Base-by-base conservation (phyloP, 1,140 invertebrate genomes). In the Aphelinus atriplicis region DNA sequence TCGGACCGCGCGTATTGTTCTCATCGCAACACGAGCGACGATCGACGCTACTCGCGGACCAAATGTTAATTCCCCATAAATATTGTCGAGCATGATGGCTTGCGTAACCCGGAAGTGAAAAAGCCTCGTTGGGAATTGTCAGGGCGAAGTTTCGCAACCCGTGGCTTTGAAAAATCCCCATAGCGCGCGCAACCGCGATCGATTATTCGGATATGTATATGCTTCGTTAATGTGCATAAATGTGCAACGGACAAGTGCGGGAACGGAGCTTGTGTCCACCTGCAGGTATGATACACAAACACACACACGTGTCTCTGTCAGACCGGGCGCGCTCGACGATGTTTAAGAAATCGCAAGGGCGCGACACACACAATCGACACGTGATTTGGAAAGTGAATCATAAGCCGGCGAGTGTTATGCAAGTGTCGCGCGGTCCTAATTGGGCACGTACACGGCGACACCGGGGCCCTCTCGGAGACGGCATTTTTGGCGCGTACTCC, bases 311-410 rank as follows among this genome's bases (percentile, higher is more conserved):
- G 26, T 56, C 45, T 72, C 50, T 58, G 3, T 72, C 51, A 26
- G 26, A 26, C 26, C 10, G 61, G 3, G 4, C 3, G 66, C 60
- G 73, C 61, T 60, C 57, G 67, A 75, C 73, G 67, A 69, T 70
- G 58, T 73, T 75, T 64, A 57, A 75, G 73, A 75, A 75, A 75
- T 75, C 67, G 67, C 58, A 65, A 42, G 51, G 50, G 43, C 63
- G 72, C 73, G 73, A 71, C 73, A 75, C 26, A 26, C 26, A 26
- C 66, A 75, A 75, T 75, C 65, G 73, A 75, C 26, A 26, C 73
- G 73, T 71, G 65, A 75, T 75, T 75, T 58, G 65, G 73, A 75
- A 75, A 75, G 73, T 70, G 67, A 75, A 75, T 70, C 70, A 70
- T 70, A 75, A 69, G 70, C 68, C 70, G 26, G 62, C 67, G 56